These are phyloP conservation scores for Conus ventricosus DNA, from an alignment of 1,140 invertebrate genomes.

Conservation along the genomic window DNA sequence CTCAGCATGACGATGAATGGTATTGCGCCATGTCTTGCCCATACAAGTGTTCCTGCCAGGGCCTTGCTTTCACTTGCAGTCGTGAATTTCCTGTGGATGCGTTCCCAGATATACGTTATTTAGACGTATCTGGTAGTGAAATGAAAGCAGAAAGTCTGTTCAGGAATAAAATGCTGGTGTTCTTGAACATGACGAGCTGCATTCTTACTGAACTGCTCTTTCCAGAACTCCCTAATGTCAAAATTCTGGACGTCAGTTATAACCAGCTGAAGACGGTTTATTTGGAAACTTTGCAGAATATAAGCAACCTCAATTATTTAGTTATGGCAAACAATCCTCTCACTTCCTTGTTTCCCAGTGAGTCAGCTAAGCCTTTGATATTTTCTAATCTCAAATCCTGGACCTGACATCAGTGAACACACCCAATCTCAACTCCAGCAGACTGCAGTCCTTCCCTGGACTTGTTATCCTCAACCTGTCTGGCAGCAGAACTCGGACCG, in stretches of 20 bases:
- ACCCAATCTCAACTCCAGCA: neutral
- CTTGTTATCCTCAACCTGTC: neutral
- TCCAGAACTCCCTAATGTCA: conserved; percentile 16
- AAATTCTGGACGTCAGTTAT: conserved; percentile 26
- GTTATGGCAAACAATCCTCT: conserved; percentile 34
- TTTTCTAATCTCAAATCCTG: neutral
- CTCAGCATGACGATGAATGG: no score
- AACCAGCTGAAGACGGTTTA: neutral
- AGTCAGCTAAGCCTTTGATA: neutral
- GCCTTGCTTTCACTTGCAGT: neutral
- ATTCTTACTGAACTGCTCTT: neutral
- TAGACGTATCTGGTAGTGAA: neutral
- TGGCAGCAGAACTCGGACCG: no score
- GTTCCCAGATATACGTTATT: neutral
- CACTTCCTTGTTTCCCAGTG: neutral
- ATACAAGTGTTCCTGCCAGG: no score
- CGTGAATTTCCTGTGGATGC: neutral
- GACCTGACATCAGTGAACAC: neutral
- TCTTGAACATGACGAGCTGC: conserved; percentile 4
- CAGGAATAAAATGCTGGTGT: conserved; percentile 9
- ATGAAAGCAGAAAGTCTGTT: neutral
- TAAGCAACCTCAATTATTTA: neutral
- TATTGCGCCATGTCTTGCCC: no score
- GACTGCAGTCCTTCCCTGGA: neutral
- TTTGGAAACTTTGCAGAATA: neutral